These are phyloP conservation scores for Gavia stellata DNA, from an alignment of 2,113 vertebrate genomes.

Conservation along the genomic window DNA sequence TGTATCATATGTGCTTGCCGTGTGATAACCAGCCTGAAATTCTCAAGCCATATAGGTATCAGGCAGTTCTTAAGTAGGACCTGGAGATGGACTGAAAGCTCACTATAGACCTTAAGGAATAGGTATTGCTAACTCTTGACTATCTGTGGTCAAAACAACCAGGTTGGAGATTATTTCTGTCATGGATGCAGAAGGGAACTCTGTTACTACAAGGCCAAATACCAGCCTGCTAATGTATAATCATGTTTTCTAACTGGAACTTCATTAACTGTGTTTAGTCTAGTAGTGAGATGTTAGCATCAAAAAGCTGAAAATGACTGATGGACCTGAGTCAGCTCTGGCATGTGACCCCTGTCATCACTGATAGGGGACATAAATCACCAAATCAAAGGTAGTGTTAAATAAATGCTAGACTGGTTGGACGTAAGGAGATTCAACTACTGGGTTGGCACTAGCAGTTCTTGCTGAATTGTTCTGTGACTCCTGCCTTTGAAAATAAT, in stretches of 20 bases:
- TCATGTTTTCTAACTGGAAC: not conserved
- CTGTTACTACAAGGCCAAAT: not conserved
- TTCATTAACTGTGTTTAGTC: not conserved
- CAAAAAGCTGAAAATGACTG: not conserved
- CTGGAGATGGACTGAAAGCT: not conserved
- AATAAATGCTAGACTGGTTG: not conserved
- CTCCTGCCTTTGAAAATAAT: not conserved
- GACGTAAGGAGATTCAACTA: not conserved
- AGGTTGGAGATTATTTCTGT: not conserved
- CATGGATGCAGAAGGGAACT: not conserved
- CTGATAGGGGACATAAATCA: not conserved
- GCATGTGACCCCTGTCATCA: not conserved
- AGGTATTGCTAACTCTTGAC: not conserved
- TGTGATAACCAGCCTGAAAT: not conserved
- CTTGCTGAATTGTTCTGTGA: not conserved
- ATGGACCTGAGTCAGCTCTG: not conserved
- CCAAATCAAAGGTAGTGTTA: not conserved
- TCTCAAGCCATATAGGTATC: not conserved
- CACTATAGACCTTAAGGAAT: not conserved
- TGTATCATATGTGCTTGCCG: not conserved
- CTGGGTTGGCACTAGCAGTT: not conserved
- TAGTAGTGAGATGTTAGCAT: not conserved
- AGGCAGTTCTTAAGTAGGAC: not conserved
- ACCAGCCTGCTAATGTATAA: not conserved
- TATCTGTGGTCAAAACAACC: not conserved